Evolutionary conservation across 2,888 invertebrate species (phyloP), one percentile per base, ranked within the genome.

Genomic region (Coenonympha glycerion): DNA sequence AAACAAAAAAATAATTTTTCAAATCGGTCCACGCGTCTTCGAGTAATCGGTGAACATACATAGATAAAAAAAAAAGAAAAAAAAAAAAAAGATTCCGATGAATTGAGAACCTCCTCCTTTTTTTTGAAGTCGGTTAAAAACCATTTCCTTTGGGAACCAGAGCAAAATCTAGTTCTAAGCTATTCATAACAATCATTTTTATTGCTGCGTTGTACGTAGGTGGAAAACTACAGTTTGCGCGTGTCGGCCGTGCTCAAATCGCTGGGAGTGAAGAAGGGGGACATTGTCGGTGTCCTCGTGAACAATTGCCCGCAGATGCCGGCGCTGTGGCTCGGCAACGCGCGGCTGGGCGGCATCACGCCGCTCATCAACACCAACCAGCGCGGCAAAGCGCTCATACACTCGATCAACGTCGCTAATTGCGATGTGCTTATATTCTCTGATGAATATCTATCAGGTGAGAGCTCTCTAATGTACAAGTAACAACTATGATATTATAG

Each of bases 321-420:
- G 0, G 94, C 93, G 37, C 89, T 93, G 21, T 99, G 99, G 98
- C 86, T 99, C 56, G 99, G 98, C 0, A 89, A 97, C 47, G 93
- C 95, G 2, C 96, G 98, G 76, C 83, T 95, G 2, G 96, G 96
- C 1, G 90, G 93, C 0, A 90, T 96, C 30, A 89, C 94, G 0
- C 96, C 99, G 0, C 89, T 99, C 30, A 96, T 99, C 63, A 99
- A 99, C 76, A 95, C 95, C 42, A 98, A 99, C 79, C 91, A 97
- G 62, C 89, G 94, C 41, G 91, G 93, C 51, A 91, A 90, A 30
- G 92, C 97, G 0, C 87, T 99, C 4, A 77, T 93, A 42, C 99
- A 99, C 81, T 97, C 97, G 52, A 91, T 99, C 40, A 92, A 89
- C 18, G 91, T 96, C 3, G 95, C 96, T 0, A 91, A 94, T 57